Base-by-base conservation (phyloP, 2,888 invertebrate species). In the Lochmaea crataegi region DNA sequence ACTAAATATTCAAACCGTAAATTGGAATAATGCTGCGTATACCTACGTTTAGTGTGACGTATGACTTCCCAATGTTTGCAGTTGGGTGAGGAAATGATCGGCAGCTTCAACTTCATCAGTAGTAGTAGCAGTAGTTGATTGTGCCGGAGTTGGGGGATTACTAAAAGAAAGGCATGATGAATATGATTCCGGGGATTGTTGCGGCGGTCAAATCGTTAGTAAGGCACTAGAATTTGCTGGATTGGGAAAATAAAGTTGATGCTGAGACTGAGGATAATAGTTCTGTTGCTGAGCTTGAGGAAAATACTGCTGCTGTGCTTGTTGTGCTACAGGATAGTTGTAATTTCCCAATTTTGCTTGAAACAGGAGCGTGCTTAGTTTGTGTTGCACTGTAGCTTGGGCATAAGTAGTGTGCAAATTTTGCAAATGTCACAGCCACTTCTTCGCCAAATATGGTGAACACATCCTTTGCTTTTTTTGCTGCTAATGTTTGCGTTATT, bases 151-250 rank as follows among this genome's bases (percentile, higher is more conserved):
- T 68, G 1, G 57, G 53, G 58, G 60, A 58, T 69, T 64, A 32
- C 53, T 65, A 12, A 64, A 41, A 71, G 65, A 65, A 58, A 58
- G 45, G 58, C 65, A 51, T 70, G 65, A 65, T 26, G 57, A 70
- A 70, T 70, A 70, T 68, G 68, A 68, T 65, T 53, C 65, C 70
- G 70, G 70, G 18, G 56, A 65, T 41, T 32, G 26, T 32, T 70
- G 65, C 65, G 14, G 14, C 64, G 65, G 71, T 71, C 45, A 71
- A 71, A 65, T 71, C 48, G 71, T 71, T 66, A 66, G 71, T 71
- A 57, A 65, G 65, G 41, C 71, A 71, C 65, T 42, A n/a, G 48
- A 65, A 71, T 71, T 71, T 16, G 70, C 42, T 65, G 32, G 12
- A 66, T 6, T 48, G 48, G 53, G 38, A 71, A 57, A 71, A 71